Evolutionary conservation across 2,113 vertebrate species (phyloP).

Genomic region (Tychaedon coryphoeus): DNA sequence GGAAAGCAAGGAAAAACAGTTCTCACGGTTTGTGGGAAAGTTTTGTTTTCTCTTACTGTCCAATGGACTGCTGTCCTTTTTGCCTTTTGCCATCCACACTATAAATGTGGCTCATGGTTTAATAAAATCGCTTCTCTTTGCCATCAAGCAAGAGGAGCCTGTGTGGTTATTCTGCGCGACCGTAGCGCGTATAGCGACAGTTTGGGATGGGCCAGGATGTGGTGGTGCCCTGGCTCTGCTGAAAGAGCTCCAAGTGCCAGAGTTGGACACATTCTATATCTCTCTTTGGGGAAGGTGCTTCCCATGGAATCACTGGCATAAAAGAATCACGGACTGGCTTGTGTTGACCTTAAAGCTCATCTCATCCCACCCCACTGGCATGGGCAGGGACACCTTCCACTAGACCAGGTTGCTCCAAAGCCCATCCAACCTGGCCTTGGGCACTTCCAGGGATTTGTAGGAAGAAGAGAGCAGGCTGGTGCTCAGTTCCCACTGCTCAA

Average conservation of each 20-base stretch:
- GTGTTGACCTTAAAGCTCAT: not conserved
- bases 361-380: not conserved
- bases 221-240: not conserved
- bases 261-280: accelerated
- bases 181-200: too few species aligned
- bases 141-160: too few species aligned
- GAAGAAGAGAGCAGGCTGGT: not conserved
- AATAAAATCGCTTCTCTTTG: too few species aligned
- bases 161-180: too few species aligned
- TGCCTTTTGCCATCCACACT: too few species aligned
- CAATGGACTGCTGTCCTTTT: too few species aligned
- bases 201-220: not conserved
- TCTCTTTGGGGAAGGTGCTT: not conserved
- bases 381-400: not conserved
- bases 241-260: accelerated
- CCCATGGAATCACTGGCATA: accelerated
- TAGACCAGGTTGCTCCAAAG: not conserved
- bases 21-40: too few species aligned
- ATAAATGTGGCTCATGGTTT: too few species aligned
- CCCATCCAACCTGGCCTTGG: not conserved
- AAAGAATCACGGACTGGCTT: not conserved
- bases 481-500: accelerated
- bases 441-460: not conserved
- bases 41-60: too few species aligned
- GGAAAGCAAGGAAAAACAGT: too few species aligned